Base-by-base conservation (phyloP, 2,888 invertebrate species). In the Acanthacorydalis orientalis region DNA sequence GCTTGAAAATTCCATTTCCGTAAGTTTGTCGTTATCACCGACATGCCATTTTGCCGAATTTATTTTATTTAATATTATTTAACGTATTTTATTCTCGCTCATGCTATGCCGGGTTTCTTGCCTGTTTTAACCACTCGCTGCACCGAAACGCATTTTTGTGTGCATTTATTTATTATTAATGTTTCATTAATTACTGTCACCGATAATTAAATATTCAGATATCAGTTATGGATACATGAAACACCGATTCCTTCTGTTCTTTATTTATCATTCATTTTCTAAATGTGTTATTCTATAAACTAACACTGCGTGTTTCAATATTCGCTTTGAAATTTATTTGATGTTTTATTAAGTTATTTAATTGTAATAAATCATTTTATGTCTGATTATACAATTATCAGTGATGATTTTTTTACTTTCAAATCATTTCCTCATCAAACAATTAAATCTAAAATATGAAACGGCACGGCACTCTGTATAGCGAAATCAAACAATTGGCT, bases 401-500 rank as follows among this genome's bases (percentile, higher is more conserved):
- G 43, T 40, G 32, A 37, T 16, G 34, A 31, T 46, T 47, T n/a
- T 38, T 34, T 11, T 53, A 49, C 56, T 56, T 55, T 55, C 55
- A 54, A 35, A 23, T 38, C 34, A 44, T 37, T 15, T 39, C 49
- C 14, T 35, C 35, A 35, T 44, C 16, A 33, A 46, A 11, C 16
- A 40, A 39, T 46, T 39, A 32, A 33, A 16, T n/a, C n/a, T 23
- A 44, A 12, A 43, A 47, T 37, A 47, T 51, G 51, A 53, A 56
- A 58, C 64, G 64, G 65, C 64, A 64, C 59, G 65, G 65, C 64
- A 64, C 64, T 65, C 59, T 59, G 57, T 57, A 62, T 47, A 47
- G 47, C 47, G 43, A 47, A 47, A 47, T 47, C 38, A 42, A 34
- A 31, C 12, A 47, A 47, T 47, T 47, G 47, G 47, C 47, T 35